A percentile compares a stretch with the other conserved stretches of the same genome.
Evolutionary conservation across 2,797 vertebrate species (phyloP).

Genomic region (Danio kyathit): DNA sequence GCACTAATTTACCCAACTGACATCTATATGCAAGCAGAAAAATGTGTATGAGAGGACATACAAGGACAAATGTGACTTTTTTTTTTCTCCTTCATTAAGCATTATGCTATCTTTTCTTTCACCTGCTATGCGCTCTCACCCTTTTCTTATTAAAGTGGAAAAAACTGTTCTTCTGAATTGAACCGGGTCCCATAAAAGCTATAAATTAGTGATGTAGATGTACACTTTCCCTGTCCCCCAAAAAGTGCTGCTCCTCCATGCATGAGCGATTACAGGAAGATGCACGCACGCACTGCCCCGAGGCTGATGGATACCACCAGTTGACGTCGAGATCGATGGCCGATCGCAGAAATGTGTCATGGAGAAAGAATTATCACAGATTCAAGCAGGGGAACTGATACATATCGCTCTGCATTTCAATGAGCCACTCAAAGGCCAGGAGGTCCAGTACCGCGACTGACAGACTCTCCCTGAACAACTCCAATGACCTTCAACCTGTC

Average conservation of each 20-base stretch:
- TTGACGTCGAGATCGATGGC: constrained; percentile 59
- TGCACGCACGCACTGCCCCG: constrained; percentile 26
- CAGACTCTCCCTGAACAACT: constrained; percentile 1
- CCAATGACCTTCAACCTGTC: constrained; percentile 45
- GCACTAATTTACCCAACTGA: not conserved
- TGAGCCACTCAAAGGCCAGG: constrained; percentile 52
- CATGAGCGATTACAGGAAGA: constrained; percentile 53
- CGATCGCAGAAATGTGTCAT: constrained; percentile 43
- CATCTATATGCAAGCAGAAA: not conserved
- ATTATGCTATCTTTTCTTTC: constrained; percentile 10
- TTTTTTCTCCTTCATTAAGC: constrained; percentile 20
- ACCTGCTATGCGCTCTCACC: constrained; percentile 32
- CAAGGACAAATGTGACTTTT: not conserved
- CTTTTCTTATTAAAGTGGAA: not conserved
- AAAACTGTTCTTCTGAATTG: not conserved
- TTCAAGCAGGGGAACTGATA: constrained; percentile 41
- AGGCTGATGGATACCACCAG: constrained; percentile 56
- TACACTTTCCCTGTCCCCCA: constrained; percentile 15
- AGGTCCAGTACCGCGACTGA: constrained; percentile 6
- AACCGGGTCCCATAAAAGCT: constrained; percentile 25
- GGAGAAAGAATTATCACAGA: constrained; percentile 55
- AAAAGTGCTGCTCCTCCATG: constrained; percentile 29
- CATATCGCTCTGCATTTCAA: constrained; percentile 58
- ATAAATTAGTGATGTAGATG: constrained; percentile 42
- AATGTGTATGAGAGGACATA: not conserved